Evolutionary conservation across 2,888 invertebrate species (phyloP).

Genomic region (Aporophyla nigra): DNA sequence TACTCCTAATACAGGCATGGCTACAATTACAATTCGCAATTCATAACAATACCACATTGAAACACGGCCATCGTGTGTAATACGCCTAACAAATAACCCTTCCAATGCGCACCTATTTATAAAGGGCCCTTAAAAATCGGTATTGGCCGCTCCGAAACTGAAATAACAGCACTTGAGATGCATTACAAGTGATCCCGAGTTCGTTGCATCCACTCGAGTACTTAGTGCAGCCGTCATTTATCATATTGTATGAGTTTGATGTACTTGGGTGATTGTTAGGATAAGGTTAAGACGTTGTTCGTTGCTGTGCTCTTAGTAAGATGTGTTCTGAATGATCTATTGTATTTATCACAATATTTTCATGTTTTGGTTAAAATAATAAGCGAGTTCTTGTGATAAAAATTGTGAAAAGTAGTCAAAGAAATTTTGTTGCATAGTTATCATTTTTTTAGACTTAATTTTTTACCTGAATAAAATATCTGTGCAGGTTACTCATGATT

Average conservation of each 20-base stretch:
- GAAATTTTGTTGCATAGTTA: too few species aligned
- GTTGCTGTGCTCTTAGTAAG: background rate
- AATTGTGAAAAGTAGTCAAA: background rate
- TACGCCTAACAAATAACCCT: slow-evolving; percentile 62
- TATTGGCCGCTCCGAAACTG: slow-evolving; percentile 49
- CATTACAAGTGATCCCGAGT: slow-evolving; percentile 62
- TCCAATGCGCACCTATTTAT: slow-evolving; percentile 62
- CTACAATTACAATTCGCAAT: background rate
- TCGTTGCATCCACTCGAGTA: slow-evolving; percentile 65
- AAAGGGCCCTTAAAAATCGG: slow-evolving; percentile 54
- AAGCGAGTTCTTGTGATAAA: background rate
- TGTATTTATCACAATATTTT: background rate
- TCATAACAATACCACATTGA: slow-evolving; percentile 26
- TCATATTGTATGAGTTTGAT: slow-evolving; percentile 47
- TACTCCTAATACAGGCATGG: background rate
- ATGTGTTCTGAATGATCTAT: background rate
- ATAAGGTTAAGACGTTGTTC: slow-evolving; percentile 27
- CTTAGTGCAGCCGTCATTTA: slow-evolving; percentile 45
- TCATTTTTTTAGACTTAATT: background rate
- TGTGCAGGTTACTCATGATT: background rate
- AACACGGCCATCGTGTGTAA: slow-evolving; percentile 26
- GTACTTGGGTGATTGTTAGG: slow-evolving; percentile 35
- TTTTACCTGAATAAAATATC: background rate
- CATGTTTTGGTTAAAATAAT: background rate
- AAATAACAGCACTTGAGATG: slow-evolving; percentile 66